A percentile compares a stretch with the other conserved stretches of the same genome.
Evolutionary conservation across 2,888 invertebrate species (phyloP).

Genomic region (Synergus umbraculus): DNA sequence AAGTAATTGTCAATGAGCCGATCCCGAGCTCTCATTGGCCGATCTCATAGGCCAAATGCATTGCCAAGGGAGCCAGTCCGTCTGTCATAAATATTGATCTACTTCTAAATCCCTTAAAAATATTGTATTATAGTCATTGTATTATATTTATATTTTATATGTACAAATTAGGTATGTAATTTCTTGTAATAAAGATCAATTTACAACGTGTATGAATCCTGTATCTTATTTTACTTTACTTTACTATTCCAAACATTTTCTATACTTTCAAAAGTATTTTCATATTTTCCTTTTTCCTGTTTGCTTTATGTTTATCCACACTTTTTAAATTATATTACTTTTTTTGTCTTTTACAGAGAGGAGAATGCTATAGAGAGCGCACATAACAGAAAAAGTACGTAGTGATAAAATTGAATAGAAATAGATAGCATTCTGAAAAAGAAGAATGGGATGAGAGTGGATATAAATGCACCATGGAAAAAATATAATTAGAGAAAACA

Average conservation of each 20-base stretch:
- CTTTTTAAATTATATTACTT: not conserved
- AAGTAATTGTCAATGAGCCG: conserved; percentile 19
- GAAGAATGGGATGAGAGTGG: too few relatives aligned
- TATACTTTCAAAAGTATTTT: too few relatives aligned
- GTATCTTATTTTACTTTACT: not conserved
- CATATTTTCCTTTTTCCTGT: not conserved
- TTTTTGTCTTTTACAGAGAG: too few relatives aligned
- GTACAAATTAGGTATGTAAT: conserved; percentile 77
- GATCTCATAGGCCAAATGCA: conserved; percentile 10
- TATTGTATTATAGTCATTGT: conserved; percentile 75
- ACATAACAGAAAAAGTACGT: too few relatives aligned
- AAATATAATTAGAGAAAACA: too few relatives aligned
- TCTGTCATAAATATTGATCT: conserved; percentile 58
- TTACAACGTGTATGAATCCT: conserved; percentile 65
- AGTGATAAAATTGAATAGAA: too few relatives aligned
- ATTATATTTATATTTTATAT: conserved; percentile 77
- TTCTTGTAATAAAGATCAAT: conserved; percentile 77
- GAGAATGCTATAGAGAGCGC: too few relatives aligned
- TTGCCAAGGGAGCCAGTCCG: conserved; percentile 60
- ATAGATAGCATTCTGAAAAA: too few relatives aligned
- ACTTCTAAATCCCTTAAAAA: conserved; percentile 39
- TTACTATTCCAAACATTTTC: not conserved
- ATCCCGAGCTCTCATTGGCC: conserved; percentile 22
- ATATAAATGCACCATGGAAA: too few relatives aligned
- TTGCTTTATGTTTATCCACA: too few relatives aligned